Evolutionary conservation across 1,140 invertebrate genomes (phyloP), one percentile per base, ranked within the genome.

Genomic region (Heliconius himera): DNA sequence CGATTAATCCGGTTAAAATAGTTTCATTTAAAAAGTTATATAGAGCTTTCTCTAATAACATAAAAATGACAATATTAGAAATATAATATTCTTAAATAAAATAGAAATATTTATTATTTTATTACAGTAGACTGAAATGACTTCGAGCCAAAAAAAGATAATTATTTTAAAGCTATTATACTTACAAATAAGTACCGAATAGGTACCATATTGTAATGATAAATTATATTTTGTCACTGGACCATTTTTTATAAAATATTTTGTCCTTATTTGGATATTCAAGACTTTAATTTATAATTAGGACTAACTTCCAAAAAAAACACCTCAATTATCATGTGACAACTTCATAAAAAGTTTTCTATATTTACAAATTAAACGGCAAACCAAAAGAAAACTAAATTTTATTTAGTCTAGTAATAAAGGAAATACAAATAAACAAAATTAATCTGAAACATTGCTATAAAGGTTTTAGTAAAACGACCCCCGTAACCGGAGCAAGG

Each of bases 401-500:
- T 33, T 33, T 33, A 4, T 33, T 33, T 33, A 56, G 8, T n/a
- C 18, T 70, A 70, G 9, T 18, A 38, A 0, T 1, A 77, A 33
- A 77, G 18, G 72, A 54, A 77, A 9, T 77, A 26, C 46, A 77
- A 77, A 41, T 74, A 70, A 81, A 77, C 74, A 49, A 81, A 77
- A 74, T 54, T 8, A 38, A 41, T 74, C 56, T 72, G 73, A 81
- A 54, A 29, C 26, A 66, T n/a, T 60, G 56, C 56, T 60, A 54
- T 75, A 75, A 70, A 73, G 74, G 74, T 74, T 81, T 77, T 70
- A 81, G 79, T 81, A 81, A 81, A 81, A 81, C 76, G 79, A 81
- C 78, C 79, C 83, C 70, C 73, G 85, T 85, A 86, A 86, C 85
- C 85, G 79, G 91, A 90, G 89, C 91, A 88, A 89, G 89, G 88